Conservation (phyloP, 2,888 invertebrate species). For the Nasonovia ribisnigri region DNA sequence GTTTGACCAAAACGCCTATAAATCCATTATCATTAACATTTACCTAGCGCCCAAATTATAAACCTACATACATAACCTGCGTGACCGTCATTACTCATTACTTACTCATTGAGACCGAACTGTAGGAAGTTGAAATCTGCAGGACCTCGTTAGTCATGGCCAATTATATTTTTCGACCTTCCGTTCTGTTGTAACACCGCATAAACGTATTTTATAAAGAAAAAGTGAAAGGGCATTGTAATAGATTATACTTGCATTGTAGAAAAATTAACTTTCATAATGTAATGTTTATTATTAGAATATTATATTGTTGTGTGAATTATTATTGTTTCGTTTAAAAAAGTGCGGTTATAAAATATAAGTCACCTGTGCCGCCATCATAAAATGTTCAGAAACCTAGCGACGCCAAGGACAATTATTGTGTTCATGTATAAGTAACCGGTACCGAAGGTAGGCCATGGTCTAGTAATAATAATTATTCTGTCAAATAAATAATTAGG, state of each 20-base stretch:
- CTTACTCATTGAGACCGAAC: background rate
- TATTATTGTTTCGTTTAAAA: slow-evolving; percentile 51
- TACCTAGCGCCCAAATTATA: background rate
- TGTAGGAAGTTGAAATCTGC: slow-evolving; percentile 34
- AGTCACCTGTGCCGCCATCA: background rate
- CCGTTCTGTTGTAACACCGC: slow-evolving; percentile 24
- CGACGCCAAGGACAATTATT: background rate
- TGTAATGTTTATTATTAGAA: slow-evolving; percentile 45
- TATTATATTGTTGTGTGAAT: slow-evolving; percentile 30
- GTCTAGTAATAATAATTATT: slow-evolving; percentile 46
- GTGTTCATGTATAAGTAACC: background rate
- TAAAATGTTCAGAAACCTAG: slow-evolving; percentile 10
- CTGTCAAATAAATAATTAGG: background rate
- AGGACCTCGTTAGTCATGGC: slow-evolving; percentile 59
- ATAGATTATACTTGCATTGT: slow-evolving; percentile 22
- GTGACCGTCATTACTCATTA: background rate
- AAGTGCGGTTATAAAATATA: slow-evolving; percentile 15
- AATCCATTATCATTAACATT: background rate
- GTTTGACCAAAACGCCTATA: background rate
- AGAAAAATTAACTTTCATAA: slow-evolving; percentile 53
- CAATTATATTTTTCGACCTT: slow-evolving; percentile 48
- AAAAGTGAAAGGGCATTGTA: slow-evolving; percentile 57
- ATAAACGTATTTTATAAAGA: slow-evolving; percentile 31
- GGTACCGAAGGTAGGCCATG: slow-evolving; percentile 10
- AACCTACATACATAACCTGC: background rate